These are phyloP conservation scores for Clepsis dumicolana DNA, from an alignment of 2,888 invertebrate genomes.

Conservation along the genomic window DNA sequence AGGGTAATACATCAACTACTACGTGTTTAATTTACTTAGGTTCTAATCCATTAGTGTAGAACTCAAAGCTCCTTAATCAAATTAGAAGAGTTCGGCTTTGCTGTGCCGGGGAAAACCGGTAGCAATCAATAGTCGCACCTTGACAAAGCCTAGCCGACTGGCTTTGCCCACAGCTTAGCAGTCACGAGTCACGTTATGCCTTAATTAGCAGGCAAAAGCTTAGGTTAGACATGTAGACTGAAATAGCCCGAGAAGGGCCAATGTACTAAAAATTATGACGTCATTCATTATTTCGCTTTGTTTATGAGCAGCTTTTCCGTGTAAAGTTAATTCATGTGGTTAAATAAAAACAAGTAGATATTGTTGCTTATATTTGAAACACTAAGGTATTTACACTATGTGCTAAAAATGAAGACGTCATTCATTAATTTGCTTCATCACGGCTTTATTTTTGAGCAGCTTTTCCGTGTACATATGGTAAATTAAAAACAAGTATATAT, in stretches of 20 bases:
- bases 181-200: neutral
- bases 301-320: neutral
- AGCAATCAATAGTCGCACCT: constrained; percentile 15
- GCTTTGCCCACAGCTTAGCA: neutral
- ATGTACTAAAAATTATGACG: neutral
- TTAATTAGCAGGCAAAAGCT: constrained; percentile 2
- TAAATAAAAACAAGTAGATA: no score
- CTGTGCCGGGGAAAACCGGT: constrained; percentile 7
- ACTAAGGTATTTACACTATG: no score
- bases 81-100: constrained; percentile 2
- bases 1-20: neutral
- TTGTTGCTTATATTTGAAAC: no score
- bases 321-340: no score
- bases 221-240: constrained; percentile 9
- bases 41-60: constrained; percentile 5
- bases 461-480: no score
- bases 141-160: neutral
- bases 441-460: no score
- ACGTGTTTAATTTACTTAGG: neutral
- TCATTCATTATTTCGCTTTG: no score
- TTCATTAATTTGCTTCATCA: neutral
- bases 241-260: neutral
- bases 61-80: neutral
- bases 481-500: no score
- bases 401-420: no score